These are phyloP conservation scores for Numida meleagris DNA, from an alignment of 2,113 vertebrate species.

Conservation along the genomic window DNA sequence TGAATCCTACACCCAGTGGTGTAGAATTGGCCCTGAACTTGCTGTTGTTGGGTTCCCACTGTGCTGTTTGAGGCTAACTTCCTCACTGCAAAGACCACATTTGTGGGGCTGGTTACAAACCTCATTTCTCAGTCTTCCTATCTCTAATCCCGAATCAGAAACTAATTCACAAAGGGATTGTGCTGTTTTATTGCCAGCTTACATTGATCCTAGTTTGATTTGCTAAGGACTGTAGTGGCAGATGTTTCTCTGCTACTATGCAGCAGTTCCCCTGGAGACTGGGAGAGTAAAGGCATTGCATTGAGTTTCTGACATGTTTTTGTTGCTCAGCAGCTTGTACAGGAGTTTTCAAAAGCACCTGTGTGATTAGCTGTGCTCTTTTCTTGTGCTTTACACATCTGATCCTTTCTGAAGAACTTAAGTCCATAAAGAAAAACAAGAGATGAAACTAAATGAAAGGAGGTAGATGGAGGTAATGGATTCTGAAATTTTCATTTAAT, in stretches of 20 bases:
- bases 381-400: neutral
- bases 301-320: neutral
- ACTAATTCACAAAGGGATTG: neutral
- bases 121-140: neutral
- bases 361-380: neutral
- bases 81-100: neutral
- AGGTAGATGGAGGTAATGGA: neutral
- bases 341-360: neutral
- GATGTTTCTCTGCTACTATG: neutral
- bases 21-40: neutral
- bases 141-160: neutral
- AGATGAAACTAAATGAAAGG: neutral
- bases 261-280: neutral
- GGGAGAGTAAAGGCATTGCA: neutral
- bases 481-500: neutral
- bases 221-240: neutral
- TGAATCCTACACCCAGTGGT: neutral
- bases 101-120: neutral
- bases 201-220: neutral
- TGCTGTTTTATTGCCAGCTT: neutral
- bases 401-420: neutral
- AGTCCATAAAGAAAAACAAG: neutral
- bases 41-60: neutral
- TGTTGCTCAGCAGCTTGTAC: neutral
- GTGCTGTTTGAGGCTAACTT: neutral